Evolutionary conservation across 2,888 invertebrate genomes (phyloP), one percentile per base, ranked within the genome.

Genomic region (Tiphia femorata): DNA sequence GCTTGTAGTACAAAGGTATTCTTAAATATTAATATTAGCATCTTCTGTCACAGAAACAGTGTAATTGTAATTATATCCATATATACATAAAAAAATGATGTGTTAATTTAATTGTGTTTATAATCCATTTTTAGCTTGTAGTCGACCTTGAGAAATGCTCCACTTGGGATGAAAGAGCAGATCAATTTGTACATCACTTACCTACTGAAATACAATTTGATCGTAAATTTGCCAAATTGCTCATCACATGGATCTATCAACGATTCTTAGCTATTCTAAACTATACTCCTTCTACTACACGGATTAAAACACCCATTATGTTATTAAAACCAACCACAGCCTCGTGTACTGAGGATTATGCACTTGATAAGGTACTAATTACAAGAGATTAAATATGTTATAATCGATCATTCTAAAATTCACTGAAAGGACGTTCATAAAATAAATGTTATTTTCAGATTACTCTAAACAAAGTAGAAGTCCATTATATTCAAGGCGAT

Each of bases 401-500:
- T n/a, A n/a, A n/a, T n/a, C n/a, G n/a, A n/a, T n/a, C n/a, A n/a
- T n/a, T n/a, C n/a, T n/a, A n/a, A n/a, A 25, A 47, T 35, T 20
- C 3, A n/a, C 3, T 29, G 29, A 29, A 29, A 3, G 12, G 10
- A 29, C 10, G 14, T n/a, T 3, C 10, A 21, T 20, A 6, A 27
- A 17, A 30, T 30, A 12, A 1, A 16, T 16, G n/a, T 29, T 6
- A 8, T 19, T 78, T 77, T 19, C 67, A 85, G 77, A 78, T 86
- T 19, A 89, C 89, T 0, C 86, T 86, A 20, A 85, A 86, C 0
- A 85, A 85, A 2, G 86, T 92, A 0, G 86, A 86, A 0, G 84
- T 92, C 0, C 87, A 88, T 69, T 87, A 86, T 41, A 84, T 91
- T n/a, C 91, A 92, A 72, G 93, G 93, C 7, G 90, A 91, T 75